Conservation (phyloP, 2,888 invertebrate species). For the Megastigmus dorsalis region DNA sequence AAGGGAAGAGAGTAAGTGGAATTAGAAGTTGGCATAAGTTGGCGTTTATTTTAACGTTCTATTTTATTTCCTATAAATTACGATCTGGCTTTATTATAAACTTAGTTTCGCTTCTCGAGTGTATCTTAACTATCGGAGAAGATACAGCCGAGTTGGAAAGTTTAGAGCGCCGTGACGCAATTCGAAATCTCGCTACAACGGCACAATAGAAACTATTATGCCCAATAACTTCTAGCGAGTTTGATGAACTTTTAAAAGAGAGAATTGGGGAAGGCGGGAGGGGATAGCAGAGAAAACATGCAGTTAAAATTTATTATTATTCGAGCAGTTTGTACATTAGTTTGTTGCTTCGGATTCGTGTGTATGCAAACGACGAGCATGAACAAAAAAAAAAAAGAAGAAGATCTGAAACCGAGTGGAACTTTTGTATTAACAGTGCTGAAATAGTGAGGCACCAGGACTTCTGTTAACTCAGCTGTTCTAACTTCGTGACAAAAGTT, state of each 20-base stretch:
- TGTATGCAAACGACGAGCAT: not conserved
- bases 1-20: no score
- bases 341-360: not conserved
- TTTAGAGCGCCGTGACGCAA: constrained; percentile 3
- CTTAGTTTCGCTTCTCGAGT: constrained; percentile 7
- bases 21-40: constrained; percentile 3
- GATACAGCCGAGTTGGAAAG: constrained; percentile 22
- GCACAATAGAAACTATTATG: constrained; percentile 37
- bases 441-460: not conserved
- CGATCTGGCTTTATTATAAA: constrained; percentile 32
- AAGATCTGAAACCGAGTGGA: constrained; percentile 9
- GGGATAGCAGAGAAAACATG: not conserved
- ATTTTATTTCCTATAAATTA: constrained; percentile 7
- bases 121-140: constrained; percentile 24
- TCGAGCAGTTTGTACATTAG: constrained; percentile 13
- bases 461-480: constrained; percentile 31
- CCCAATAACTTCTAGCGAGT: constrained; percentile 23
- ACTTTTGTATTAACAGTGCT: constrained; percentile 27
- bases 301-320: constrained; percentile 32
- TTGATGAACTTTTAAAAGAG: constrained; percentile 33
- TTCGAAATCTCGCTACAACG: constrained; percentile 19
- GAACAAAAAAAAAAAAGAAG: constrained; percentile 6
- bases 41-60: no score
- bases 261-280: not conserved
- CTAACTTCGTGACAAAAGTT: constrained; percentile 18